Conservation (phyloP, 2,797 vertebrate species). For the Typhlichthys eigenmanni region DNA sequence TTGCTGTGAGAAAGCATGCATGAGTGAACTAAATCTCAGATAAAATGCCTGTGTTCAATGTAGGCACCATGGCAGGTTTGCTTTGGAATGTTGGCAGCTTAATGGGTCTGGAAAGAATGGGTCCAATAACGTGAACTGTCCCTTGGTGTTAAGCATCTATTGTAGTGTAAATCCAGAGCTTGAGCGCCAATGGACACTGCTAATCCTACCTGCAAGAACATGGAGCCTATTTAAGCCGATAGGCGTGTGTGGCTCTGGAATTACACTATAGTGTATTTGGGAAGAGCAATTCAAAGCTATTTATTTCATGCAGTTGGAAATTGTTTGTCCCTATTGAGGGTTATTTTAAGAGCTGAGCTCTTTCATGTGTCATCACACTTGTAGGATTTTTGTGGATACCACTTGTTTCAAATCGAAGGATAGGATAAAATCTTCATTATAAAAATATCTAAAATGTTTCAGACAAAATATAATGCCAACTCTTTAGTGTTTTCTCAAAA, state of each 20-base stretch:
- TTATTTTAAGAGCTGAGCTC: constrained; percentile 45
- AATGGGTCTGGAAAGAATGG: constrained; percentile 28
- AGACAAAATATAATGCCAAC: neutral
- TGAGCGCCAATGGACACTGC: constrained; percentile 24
- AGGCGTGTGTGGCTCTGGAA: constrained; percentile 8
- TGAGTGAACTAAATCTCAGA: constrained; percentile 4
- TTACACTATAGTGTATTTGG: constrained; percentile 34
- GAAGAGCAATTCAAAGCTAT: constrained; percentile 30
- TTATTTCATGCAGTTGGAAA: constrained; percentile 38
- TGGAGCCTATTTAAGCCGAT: constrained; percentile 23
- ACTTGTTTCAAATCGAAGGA: neutral
- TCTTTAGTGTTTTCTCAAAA: neutral
- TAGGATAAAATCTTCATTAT: neutral
- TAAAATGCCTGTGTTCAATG: neutral
- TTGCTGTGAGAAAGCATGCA: neutral
- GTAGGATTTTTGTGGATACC: constrained; percentile 15
- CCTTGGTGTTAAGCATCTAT: constrained; percentile 47
- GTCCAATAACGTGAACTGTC: constrained; percentile 49
- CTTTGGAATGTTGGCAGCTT: constrained; percentile 24
- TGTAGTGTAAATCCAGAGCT: constrained; percentile 50
- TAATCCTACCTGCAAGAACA: constrained; percentile 46
- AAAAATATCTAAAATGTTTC: neutral
- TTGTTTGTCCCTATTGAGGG: constrained; percentile 23
- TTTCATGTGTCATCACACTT: constrained; percentile 23
- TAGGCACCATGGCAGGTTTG: neutral